These are phyloP conservation scores for Drosophila cardini DNA, from an alignment of 1,140 invertebrate species.

Conservation along the genomic window DNA sequence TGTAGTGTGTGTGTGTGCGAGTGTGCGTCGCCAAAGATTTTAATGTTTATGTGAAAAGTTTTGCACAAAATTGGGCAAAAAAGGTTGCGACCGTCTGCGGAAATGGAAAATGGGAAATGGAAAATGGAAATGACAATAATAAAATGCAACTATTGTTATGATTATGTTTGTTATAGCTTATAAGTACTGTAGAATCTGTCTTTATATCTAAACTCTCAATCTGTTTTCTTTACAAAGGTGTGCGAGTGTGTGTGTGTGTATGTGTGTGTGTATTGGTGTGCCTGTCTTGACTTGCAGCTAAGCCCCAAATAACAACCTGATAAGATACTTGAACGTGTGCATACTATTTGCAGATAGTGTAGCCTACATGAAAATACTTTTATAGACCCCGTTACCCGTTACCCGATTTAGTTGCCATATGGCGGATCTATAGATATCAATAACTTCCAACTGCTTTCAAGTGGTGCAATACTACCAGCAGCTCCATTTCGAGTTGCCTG, in stretches of 20 bases:
- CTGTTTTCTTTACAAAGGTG: constrained; percentile 4
- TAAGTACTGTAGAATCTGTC: not conserved
- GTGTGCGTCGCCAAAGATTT: constrained; percentile 57
- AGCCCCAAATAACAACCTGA: constrained; percentile 23
- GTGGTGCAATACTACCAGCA: constrained; percentile 52
- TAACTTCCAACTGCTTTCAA: constrained; percentile 65
- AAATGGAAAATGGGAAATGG: constrained; percentile 13
- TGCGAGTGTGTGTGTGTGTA: too few species aligned
- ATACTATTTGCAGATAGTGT: constrained; percentile 25
- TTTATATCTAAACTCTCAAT: not conserved
- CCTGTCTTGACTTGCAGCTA: constrained; percentile 28
- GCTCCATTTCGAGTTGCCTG: constrained; percentile 4
- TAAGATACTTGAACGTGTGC: constrained; percentile 40
- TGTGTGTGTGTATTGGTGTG: not conserved
- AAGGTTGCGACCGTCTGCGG: not conserved
- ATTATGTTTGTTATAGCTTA: constrained; percentile 6
- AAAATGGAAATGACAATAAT: constrained; percentile 20
- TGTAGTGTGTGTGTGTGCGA: not conserved
- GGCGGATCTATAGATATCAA: constrained; percentile 62
- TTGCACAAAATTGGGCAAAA: constrained; percentile 62
- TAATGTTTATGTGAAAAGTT: constrained; percentile 79
- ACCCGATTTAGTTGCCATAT: constrained; percentile 64
- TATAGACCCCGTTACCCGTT: constrained; percentile 51
- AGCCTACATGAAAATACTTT: constrained; percentile 70
- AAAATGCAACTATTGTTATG: constrained; percentile 31